phyloP scores from a whole-genome alignment of 2,888 invertebrate species.

The Philhelius pedissequus region DNA sequence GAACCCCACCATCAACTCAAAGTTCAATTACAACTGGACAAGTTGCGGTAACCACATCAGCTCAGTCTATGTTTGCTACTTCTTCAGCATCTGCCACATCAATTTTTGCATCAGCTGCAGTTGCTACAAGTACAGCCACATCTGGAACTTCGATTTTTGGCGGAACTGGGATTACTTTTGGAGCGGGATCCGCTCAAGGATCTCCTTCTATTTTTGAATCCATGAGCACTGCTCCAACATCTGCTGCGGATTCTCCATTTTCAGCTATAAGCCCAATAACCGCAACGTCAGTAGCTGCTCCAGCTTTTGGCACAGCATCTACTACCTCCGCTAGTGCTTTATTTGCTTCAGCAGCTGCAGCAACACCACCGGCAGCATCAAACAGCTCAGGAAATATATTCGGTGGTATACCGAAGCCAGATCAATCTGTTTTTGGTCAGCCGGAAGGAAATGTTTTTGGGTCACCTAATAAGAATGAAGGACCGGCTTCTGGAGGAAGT shows the following conservation, averaged over 20 bases:
- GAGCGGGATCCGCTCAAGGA: slow-evolving; percentile 14
- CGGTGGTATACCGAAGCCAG: slow-evolving; percentile 75
- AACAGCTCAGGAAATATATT: slow-evolving; percentile 71
- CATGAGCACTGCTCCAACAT: slow-evolving; percentile 20
- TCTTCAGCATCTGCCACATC: slow-evolving; percentile 44
- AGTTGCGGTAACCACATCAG: slow-evolving; percentile 28
- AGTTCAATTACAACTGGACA: slow-evolving; percentile 45
- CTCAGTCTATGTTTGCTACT: slow-evolving; percentile 49
- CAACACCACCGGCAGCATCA: slow-evolving; percentile 35
- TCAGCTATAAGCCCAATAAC: background rate
- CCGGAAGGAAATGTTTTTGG: slow-evolving; percentile 27
- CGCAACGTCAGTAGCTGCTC: background rate
- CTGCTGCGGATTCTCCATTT: slow-evolving; percentile 1
- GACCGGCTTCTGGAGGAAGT: slow-evolving; percentile 69
- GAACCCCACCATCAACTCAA: background rate
- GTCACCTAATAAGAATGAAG: slow-evolving; percentile 24
- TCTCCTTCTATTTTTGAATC: slow-evolving; percentile 62
- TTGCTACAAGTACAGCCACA: slow-evolving; percentile 54
- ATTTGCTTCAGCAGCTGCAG: slow-evolving; percentile 16
- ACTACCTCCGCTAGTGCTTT: background rate
- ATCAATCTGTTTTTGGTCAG: slow-evolving; percentile 72
- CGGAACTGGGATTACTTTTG: slow-evolving; percentile 17
- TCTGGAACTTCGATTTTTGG: slow-evolving; percentile 45
- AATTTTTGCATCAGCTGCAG: slow-evolving; percentile 59
- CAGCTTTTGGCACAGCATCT: slow-evolving; percentile 19